These are phyloP conservation scores for Pipistrellus pipistrellus DNA, from an alignment of 2,797 vertebrate genomes.

Conservation along the genomic window DNA sequence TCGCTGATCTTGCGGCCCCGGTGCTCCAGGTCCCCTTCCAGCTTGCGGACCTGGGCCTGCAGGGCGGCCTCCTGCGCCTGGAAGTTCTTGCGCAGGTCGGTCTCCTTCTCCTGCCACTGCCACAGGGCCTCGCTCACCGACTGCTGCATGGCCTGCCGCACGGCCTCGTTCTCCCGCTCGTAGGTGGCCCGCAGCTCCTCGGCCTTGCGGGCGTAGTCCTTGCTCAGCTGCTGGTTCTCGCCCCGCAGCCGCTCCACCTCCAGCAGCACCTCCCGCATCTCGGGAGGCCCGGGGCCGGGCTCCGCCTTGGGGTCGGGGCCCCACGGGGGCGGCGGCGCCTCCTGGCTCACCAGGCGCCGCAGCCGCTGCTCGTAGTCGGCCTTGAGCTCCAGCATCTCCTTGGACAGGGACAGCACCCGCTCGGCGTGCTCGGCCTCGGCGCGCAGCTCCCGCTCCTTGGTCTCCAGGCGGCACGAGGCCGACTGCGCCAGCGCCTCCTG, in stretches of 20 bases:
- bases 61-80: constrained; percentile 89
- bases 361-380: constrained; percentile 90
- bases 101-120: constrained; percentile 93
- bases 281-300: constrained; percentile 82
- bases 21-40: constrained; percentile 93
- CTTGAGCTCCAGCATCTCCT: constrained; percentile 86
- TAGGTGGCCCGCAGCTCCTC: constrained; percentile 88
- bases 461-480: constrained; percentile 86
- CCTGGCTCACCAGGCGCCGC: constrained; percentile 85
- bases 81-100: constrained; percentile 92
- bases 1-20: constrained; percentile 93
- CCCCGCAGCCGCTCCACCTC: constrained; percentile 88
- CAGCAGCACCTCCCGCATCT: constrained; percentile 86
- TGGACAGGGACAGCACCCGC: constrained; percentile 79
- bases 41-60: constrained; percentile 92
- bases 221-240: constrained; percentile 84
- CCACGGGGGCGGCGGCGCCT: constrained; percentile 80
- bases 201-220: constrained; percentile 84
- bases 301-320: constrained; percentile 84
- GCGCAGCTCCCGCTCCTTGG: constrained; percentile 89
- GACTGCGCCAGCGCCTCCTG: constrained; percentile 90
- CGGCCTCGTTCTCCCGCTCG: constrained; percentile 89
- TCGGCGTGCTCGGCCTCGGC: constrained; percentile 87
- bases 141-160: constrained; percentile 90
- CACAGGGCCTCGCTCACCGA: constrained; percentile 90